phyloP scores from a whole-genome alignment of 2,888 invertebrate genomes.

The Gymnoscelis rufifasciata region DNA sequence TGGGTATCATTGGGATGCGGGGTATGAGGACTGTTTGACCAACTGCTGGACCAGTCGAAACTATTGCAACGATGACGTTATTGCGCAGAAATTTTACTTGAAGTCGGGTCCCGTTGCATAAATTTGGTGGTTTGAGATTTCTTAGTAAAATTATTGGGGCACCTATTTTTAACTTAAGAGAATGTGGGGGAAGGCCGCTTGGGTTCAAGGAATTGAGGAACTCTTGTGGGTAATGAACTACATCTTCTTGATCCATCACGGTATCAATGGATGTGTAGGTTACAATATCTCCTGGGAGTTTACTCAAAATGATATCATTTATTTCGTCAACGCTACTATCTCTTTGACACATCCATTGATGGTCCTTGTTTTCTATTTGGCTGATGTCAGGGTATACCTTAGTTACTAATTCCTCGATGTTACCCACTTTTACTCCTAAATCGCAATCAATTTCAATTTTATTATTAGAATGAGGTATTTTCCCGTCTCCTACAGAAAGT shows the following conservation, averaged over 20 bases:
- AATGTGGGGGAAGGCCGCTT: background rate
- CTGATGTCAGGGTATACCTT: background rate
- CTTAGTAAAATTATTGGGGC: background rate
- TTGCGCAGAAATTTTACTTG: background rate
- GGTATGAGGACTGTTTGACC: background rate
- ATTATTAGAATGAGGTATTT: background rate
- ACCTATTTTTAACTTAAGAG: background rate
- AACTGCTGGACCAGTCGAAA: background rate
- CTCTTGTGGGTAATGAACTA: background rate
- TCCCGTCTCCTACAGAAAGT: background rate
- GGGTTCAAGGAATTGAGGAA: background rate
- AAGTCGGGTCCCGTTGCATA: background rate
- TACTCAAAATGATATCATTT: background rate
- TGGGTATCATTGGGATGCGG: background rate
- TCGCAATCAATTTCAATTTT: background rate
- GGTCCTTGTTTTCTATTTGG: background rate
- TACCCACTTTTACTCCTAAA: background rate
- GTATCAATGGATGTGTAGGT: background rate
- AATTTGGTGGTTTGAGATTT: constrained; percentile 1
- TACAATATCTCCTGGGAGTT: background rate
- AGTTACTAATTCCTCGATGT: background rate
- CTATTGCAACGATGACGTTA: background rate
- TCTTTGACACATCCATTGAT: background rate
- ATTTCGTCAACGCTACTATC: background rate
- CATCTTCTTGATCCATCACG: background rate